A percentile compares a stretch with the other conserved stretches of the same genome.
Evolutionary conservation across 2,797 vertebrate genomes (phyloP).

Genomic region (Enoplosus armatus): DNA sequence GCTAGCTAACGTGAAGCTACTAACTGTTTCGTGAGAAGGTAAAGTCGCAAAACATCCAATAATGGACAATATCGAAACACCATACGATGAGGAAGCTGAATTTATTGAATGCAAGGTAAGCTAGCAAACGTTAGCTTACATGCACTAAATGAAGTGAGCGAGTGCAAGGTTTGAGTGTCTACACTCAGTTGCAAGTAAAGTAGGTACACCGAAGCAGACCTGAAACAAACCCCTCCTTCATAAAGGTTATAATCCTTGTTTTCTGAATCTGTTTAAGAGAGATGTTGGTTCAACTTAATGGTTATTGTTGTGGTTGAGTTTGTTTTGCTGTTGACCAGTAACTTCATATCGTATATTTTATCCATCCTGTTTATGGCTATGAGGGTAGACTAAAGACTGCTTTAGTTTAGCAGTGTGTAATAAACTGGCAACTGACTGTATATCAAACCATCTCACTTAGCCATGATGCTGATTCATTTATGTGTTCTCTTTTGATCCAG

Average conservation of each 20-base stretch:
- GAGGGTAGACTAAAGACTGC: no score
- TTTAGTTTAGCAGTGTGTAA: neutral
- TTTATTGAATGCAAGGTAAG: constrained; percentile 83
- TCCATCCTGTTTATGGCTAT: no score
- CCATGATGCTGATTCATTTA: neutral
- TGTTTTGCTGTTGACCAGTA: neutral
- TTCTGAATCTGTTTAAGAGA: neutral
- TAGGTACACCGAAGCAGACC: neutral
- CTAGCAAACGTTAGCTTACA: neutral
- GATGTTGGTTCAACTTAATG: neutral
- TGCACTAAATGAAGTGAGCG: rapidly evolving
- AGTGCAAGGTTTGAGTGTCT: neutral
- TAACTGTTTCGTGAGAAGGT: rapidly evolving
- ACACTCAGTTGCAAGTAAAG: neutral
- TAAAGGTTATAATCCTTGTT: neutral
- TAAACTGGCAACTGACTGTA: neutral
- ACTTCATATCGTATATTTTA: no score
- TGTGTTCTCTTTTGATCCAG: constrained; percentile 64
- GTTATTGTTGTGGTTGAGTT: neutral
- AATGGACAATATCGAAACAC: constrained; percentile 82
- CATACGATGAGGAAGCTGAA: constrained; percentile 76
- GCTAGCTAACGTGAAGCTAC: neutral
- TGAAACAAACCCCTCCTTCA: neutral
- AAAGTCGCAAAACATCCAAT: neutral
- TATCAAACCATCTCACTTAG: neutral